Conservation (phyloP, 2,113 vertebrate species). For the Callospermophilus lateralis region DNA sequence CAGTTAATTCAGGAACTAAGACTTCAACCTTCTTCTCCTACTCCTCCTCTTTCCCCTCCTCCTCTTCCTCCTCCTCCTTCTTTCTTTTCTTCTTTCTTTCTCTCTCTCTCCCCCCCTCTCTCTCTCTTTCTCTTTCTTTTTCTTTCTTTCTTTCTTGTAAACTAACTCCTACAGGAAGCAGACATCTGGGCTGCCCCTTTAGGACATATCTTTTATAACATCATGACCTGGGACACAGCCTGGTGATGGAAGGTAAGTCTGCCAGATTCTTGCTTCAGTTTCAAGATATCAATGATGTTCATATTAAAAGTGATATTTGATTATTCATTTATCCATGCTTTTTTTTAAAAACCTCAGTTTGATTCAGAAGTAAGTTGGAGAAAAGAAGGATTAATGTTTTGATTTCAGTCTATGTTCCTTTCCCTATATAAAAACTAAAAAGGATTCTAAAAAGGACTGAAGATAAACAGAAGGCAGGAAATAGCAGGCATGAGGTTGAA, state of each 20-base stretch:
- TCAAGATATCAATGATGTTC: no score
- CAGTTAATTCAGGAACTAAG: not conserved
- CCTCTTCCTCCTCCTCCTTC: no score
- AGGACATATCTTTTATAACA: no score
- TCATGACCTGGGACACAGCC: no score
- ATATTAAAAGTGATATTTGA: no score
- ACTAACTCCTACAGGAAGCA: not conserved
- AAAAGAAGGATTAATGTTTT: not conserved
- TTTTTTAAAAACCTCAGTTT: constrained; percentile 27
- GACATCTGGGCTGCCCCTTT: no score
- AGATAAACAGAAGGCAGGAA: not conserved
- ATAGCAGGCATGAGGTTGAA: constrained; percentile 24
- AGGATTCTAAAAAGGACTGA: constrained; percentile 10
- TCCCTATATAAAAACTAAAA: not conserved
- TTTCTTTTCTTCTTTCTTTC: no score
- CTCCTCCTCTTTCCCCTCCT: no score
- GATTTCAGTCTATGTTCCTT: not conserved
- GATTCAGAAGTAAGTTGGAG: not conserved
- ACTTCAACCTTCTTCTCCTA: not conserved
- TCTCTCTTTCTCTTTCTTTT: no score
- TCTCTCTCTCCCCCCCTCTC: no score
- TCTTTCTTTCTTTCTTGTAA: not conserved
- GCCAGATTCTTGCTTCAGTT: no score
- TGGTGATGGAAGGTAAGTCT: no score
- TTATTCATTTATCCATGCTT: not conserved